A percentile compares a stretch with the other conserved stretches of the same genome.
Evolutionary conservation across 2,113 vertebrate genomes (phyloP).

Genomic region (Damaliscus lunatus): DNA sequence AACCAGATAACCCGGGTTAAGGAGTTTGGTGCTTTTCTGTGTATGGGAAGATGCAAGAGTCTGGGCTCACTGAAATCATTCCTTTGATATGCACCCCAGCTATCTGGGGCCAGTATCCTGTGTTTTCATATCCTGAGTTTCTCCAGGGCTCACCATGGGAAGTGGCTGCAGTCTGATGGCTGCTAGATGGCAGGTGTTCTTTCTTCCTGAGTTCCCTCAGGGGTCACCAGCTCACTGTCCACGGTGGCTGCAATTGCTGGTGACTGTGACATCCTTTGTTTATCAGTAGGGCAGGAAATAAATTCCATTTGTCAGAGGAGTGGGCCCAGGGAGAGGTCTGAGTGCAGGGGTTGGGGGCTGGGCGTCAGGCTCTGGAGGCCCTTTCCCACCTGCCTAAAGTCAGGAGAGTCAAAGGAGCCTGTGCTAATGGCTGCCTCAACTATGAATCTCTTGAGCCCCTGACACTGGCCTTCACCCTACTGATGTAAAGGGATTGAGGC

Average conservation of each 20-base stretch:
- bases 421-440: not conserved
- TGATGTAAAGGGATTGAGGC: not conserved
- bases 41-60: not conserved
- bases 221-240: not conserved
- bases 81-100: not conserved
- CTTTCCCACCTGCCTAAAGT: not conserved
- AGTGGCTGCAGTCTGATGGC: not conserved
- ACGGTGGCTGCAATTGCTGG: not conserved
- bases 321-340: not conserved
- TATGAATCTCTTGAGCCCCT: not conserved
- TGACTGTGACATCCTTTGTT: not conserved
- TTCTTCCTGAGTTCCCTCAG: not conserved
- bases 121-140: not conserved
- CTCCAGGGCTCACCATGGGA: not conserved
- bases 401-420: not conserved
- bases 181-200: not conserved
- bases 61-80: not conserved
- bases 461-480: not conserved
- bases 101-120: not conserved
- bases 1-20: not conserved
- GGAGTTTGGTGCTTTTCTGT: not conserved
- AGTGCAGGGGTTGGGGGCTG: accelerated
- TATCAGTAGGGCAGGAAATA: not conserved
- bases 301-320: not conserved
- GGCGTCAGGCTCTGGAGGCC: not conserved